Base-by-base conservation (phyloP, 2,888 invertebrate species). In the Chouioia cunea region DNA sequence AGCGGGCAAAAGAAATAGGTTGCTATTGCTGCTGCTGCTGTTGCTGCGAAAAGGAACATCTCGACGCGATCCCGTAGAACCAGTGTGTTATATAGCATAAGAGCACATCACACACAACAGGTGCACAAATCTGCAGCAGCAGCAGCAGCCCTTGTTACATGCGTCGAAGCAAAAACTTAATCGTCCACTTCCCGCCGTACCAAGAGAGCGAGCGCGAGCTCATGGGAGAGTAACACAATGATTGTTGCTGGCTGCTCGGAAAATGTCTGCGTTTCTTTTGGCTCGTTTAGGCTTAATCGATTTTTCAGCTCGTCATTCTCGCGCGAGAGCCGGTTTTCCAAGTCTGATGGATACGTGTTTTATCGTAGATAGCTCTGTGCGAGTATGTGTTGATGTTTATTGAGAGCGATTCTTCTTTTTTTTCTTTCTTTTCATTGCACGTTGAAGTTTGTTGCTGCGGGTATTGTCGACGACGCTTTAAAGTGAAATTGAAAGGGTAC, bases 141-240 rank as follows among this genome's bases (percentile, higher is more conserved):
- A 6, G 27, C 52, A 58, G 47, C 50, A 10, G n/a, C 10, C 56
- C 56, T 27, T 27, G 15, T 36, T 47, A 15, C 18, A 54, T 16
- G 27, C 8, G 15, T 78, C 78, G 74, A 76, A 73, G 80, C 81
- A 83, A 83, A 83, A 83, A 82, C 81, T 80, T 83, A 84, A 84
- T 83, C 81, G 84, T 77, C 77, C 76, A 79, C 80, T 83, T 84
- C 84, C 84, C 82, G 73, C 73, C 76, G 75, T 68, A 74, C 10
- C 57, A 15, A 4, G 54, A 27, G 27, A n/a, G 4, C 46, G 63
- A 44, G 52, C 52, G 63, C 27, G 52, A n/a, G 53, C 36, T 63
- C 27, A 27, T 27, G 27, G 27, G 27, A 27, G 27, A 27, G 27
- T n/a, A 27, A 6, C 27, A 27, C 27, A 27, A 27, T 27, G 27